phyloP scores from a whole-genome alignment of 1,140 invertebrate species.

The Euglossa dilemma region DNA sequence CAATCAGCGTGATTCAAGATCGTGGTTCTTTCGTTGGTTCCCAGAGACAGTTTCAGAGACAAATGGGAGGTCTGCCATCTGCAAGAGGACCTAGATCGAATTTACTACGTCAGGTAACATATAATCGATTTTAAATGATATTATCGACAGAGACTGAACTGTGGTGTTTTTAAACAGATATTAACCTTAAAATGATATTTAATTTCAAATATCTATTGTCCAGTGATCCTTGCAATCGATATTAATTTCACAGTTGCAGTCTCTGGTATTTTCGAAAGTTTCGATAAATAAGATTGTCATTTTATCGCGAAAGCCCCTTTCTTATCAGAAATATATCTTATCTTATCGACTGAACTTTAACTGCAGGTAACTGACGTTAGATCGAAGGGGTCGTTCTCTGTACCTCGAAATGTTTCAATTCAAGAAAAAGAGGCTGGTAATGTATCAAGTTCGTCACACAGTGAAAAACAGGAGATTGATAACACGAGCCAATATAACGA shows the following conservation, averaged over 20 bases:
- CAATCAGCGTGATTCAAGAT: slow-evolving; percentile 61
- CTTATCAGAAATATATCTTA: neutral
- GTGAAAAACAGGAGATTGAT: slow-evolving; percentile 33
- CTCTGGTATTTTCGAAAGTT: neutral
- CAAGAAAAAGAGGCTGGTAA: slow-evolving; percentile 31
- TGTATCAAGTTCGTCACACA: slow-evolving; percentile 27
- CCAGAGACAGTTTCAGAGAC: slow-evolving; percentile 45
- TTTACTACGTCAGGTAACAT: slow-evolving; percentile 40
- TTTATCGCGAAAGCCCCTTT: neutral
- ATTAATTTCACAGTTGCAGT: neutral
- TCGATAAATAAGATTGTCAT: neutral
- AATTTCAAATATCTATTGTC: neutral
- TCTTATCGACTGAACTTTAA: slow-evolving; percentile 15
- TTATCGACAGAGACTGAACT: neutral
- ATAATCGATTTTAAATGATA: neutral
- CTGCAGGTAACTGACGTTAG: slow-evolving; percentile 53
- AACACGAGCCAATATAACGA: slow-evolving; percentile 37
- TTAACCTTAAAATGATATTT: neutral
- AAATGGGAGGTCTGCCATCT: slow-evolving; percentile 1
- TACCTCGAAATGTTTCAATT: slow-evolving; percentile 23
- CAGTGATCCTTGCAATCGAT: neutral
- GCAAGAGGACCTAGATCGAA: slow-evolving; percentile 10
- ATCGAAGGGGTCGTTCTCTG: neutral
- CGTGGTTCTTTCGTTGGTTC: slow-evolving; percentile 60
- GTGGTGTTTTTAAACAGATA: neutral